Conservation (phyloP, 2,888 invertebrate species). For the Troides oblongomaculatus region DNA sequence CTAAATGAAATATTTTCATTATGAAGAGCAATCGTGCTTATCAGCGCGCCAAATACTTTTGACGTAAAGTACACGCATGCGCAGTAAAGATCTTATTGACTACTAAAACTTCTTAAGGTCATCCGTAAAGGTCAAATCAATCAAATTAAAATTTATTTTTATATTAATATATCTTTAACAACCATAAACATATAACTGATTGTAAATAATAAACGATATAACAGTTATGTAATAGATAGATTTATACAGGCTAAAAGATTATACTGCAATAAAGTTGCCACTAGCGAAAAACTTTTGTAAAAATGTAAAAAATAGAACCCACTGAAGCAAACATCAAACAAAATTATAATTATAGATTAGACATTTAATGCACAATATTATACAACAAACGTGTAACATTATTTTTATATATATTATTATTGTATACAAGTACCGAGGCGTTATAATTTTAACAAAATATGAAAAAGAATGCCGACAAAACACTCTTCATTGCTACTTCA, state of each 20-base stretch:
- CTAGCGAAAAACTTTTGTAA: background rate
- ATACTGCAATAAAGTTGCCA: slow-evolving; percentile 2
- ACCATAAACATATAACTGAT: background rate
- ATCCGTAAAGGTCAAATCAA: slow-evolving; percentile 56
- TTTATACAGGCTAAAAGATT: slow-evolving; percentile 9
- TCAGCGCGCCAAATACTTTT: slow-evolving; percentile 74
- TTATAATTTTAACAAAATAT: too few relatives aligned
- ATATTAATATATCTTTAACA: slow-evolving; percentile 9
- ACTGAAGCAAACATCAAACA: background rate
- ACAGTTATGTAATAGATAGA: slow-evolving; percentile 12
- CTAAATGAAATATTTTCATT: slow-evolving; percentile 72
- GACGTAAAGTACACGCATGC: slow-evolving; percentile 67
- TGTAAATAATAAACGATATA: background rate
- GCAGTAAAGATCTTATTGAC: slow-evolving; percentile 59
- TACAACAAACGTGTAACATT: too few relatives aligned
- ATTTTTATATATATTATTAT: too few relatives aligned
- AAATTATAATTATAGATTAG: too few relatives aligned
- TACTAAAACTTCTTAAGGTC: slow-evolving; percentile 54
- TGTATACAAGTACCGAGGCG: too few relatives aligned
- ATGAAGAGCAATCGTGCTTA: slow-evolving; percentile 60
- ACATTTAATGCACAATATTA: too few relatives aligned
- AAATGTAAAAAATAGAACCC: background rate
- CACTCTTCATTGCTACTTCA: too few relatives aligned
- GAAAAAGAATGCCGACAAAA: too few relatives aligned
- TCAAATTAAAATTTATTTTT: slow-evolving; percentile 15